These are phyloP conservation scores for Drosophila antonietae DNA, from an alignment of 2,888 invertebrate genomes.

Conservation along the genomic window DNA sequence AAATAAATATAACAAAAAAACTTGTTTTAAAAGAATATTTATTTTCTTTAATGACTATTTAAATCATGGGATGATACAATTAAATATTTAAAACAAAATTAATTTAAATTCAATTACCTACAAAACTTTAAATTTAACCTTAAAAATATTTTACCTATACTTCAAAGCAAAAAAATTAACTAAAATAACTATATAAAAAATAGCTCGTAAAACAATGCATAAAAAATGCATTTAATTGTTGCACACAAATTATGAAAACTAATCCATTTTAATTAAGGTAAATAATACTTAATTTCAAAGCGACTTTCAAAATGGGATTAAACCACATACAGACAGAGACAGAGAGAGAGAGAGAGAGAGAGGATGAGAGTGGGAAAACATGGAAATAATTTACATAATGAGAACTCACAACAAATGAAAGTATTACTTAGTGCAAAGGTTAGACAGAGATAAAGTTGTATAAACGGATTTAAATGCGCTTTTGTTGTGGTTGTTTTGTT, in stretches of 20 bases:
- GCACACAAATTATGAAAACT: constrained; percentile 50
- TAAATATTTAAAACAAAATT: too few relatives aligned
- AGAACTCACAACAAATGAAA: constrained; percentile 38
- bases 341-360: too few relatives aligned
- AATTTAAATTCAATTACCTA: too few relatives aligned
- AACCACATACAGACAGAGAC: not conserved
- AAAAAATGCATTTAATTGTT: constrained; percentile 59
- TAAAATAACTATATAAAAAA: not conserved
- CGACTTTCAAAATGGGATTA: constrained; percentile 59
- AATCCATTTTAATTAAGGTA: constrained; percentile 78
- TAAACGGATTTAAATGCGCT: constrained; percentile 64
- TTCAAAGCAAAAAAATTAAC: not conserved
- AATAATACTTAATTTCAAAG: constrained; percentile 69
- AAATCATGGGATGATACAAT: too few relatives aligned
- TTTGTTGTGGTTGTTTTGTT: constrained; percentile 19
- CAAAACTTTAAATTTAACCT: not conserved
- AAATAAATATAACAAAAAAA: too few relatives aligned
- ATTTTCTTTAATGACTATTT: too few relatives aligned
- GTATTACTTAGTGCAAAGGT: constrained; percentile 38
- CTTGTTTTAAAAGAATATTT: too few relatives aligned
- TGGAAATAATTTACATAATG: constrained; percentile 22
- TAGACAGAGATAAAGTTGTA: constrained; percentile 42
- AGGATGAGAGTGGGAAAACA: not conserved
- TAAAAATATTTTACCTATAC: too few relatives aligned
- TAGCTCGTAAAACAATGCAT: not conserved